Evolutionary conservation across 2,888 invertebrate genomes (phyloP), one percentile per base, ranked within the genome.

Genomic region (Trachelus tabidus): DNA sequence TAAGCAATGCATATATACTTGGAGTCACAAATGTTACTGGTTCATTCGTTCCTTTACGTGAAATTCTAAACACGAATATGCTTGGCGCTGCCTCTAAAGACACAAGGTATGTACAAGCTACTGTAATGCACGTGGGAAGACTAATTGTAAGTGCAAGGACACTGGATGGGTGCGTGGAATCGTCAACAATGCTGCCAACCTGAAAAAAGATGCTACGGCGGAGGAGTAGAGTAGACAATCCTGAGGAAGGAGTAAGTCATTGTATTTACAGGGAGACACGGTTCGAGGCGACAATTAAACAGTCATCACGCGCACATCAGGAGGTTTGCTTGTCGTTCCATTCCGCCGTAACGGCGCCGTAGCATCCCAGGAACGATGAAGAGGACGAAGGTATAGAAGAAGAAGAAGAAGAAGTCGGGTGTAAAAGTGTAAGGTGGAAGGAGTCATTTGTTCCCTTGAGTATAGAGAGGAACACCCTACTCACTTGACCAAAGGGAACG

Each of bases 11-110:
- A 73, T 15, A 73, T 75, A 71, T 37, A 37, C n/a, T 34, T 73
- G n/a, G 68, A 77, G 78, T 78, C 75, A 78, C 76, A 77, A 81
- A 81, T 23, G 23, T 56, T 56, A 1, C 56, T 23, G 56, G 23
- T 23, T 9, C 56, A 56, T 23, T 56, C 9, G 9, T 56, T 56
- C 9, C 23, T 56, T 1, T 56, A 23, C 23, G 56, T 9, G 23
- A 56, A 56, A 9, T 56, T 56, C 6, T 2, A 1, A 15, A 56
- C 56, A 23, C 23, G 15, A 23, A 23, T 56, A 9, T 56, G 9
- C 23, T 56, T 56, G 9, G 2, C 9, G 12, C 31, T 31, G 31
- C 12, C 71, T 3, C 15, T 31, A 71, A 71, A 11, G 31, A 11
- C 33, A 15, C 23, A 23, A 23, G 9, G 12, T 12, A 31, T 31